These are phyloP conservation scores for Heliconius congener DNA, from an alignment of 1,140 invertebrate species.

Conservation along the genomic window DNA sequence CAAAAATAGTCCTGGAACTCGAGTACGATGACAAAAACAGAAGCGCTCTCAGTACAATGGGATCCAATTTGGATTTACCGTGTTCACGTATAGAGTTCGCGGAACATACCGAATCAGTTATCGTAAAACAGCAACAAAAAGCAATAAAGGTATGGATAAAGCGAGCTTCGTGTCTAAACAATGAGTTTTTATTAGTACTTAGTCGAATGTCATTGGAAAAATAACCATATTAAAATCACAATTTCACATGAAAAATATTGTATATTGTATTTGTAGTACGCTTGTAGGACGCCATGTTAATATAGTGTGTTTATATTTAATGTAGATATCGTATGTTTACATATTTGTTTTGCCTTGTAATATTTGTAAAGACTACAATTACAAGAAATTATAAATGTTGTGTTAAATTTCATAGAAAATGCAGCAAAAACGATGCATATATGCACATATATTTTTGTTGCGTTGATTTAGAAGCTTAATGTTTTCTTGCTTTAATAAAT, in stretches of 20 bases:
- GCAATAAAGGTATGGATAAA: not conserved
- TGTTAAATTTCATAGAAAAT: no score
- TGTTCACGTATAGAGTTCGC: not conserved
- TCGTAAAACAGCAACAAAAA: not conserved
- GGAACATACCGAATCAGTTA: not conserved
- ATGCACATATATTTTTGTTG: no score
- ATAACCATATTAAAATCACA: no score
- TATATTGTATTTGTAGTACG: not conserved
- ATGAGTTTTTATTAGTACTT: not conserved
- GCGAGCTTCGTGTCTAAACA: not conserved
- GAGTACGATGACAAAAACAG: constrained; percentile 14
- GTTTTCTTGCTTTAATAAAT: no score
- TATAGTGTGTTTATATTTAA: no score
- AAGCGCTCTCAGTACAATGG: constrained; percentile 5
- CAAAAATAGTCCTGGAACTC: not conserved
- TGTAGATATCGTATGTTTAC: no score
- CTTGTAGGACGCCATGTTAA: no score
- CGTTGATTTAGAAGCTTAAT: no score
- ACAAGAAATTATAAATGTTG: no score
- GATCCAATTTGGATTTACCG: constrained; percentile 13
- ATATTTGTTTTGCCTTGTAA: no score
- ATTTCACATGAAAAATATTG: not conserved
- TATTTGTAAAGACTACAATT: no score
- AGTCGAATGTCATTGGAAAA: not conserved
- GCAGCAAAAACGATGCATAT: no score